phyloP scores from a whole-genome alignment of 2,888 invertebrate species.

The Tetheella fluctuosa region DNA sequence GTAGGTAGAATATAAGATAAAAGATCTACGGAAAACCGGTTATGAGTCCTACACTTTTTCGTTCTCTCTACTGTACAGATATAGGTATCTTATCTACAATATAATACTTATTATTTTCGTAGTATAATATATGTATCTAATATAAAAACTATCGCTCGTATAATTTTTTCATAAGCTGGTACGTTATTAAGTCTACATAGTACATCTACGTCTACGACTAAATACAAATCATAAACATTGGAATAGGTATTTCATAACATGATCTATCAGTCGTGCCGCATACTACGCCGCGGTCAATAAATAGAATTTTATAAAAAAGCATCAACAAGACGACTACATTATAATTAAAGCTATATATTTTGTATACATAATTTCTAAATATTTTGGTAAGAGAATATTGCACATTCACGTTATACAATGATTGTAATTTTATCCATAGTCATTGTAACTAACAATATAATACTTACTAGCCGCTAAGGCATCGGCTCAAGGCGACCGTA shows the following conservation, averaged over 20 bases:
- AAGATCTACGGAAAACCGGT: constrained; percentile 46
- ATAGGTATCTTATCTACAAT: constrained; percentile 38
- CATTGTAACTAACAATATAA: constrained; percentile 46
- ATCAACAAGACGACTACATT: constrained; percentile 82
- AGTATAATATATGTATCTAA: constrained; percentile 63
- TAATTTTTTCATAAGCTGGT: constrained; percentile 71
- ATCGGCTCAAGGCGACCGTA: constrained; percentile 66
- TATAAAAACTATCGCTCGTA: constrained; percentile 77
- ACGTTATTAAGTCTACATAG: constrained; percentile 50
- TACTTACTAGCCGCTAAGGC: constrained; percentile 63
- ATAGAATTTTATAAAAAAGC: constrained; percentile 83
- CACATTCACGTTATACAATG: constrained; percentile 69
- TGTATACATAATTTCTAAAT: constrained; percentile 82
- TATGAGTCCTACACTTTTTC: constrained; percentile 41
- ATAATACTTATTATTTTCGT: constrained; percentile 54
- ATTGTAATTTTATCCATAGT: constrained; percentile 51
- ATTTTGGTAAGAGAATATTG: constrained; percentile 81
- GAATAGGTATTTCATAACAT: constrained; percentile 72
- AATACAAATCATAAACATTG: constrained; percentile 76
- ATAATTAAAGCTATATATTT: constrained; percentile 81
- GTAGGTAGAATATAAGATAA: constrained; percentile 24
- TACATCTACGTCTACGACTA: constrained; percentile 65
- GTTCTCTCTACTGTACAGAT: constrained; percentile 48
- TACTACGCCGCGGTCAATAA: constrained; percentile 77
- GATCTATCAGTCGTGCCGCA: constrained; percentile 79